Evolutionary conservation across 2,113 vertebrate genomes (phyloP), one percentile per base, ranked within the genome.

Genomic region (Lathamus discolor): DNA sequence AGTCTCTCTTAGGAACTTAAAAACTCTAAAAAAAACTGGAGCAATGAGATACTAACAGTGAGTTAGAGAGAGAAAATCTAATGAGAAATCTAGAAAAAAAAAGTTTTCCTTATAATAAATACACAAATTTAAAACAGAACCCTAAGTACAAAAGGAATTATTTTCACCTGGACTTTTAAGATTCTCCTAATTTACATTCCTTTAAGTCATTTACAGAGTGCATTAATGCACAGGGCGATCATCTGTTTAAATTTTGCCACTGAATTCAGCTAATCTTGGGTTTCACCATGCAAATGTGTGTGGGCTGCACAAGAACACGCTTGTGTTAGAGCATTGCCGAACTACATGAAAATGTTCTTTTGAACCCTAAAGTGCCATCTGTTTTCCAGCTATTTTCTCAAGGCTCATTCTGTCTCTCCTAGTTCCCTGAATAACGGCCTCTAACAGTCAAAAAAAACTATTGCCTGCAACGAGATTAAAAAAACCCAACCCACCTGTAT

Each of bases 31-130:
- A n/a, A n/a, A 23, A 59, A 14, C 20, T 15, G 33, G 55, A 93
- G 22, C 48, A 67, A 27, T 15, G 13, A 90, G 24, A 33, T 62
- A 33, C 28, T 64, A 9, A 55, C 73, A 74, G 17, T 44, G 61
- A 46, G 13, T 15, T n/a, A 49, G 16, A 66, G n/a, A n/a, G 15
- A 33, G 33, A 73, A 68, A 85, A 87, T 23, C 55, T 52, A 35
- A 23, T 19, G n/a, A 51, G 11, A 73, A 76, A 43, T 55, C n/a
- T 15, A 20, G 19, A 33, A 57, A 9, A 84, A 72, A 7, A 51
- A 0, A 0, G 8, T 54, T 69, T 25, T 0, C 0, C 63, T 89
- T 46, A 49, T 13, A 64, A 91, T 4, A 5, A 20, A 11, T 13
- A 7, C 20, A 54, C 2, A 27, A 63, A 52, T 49, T 52, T 44